These are phyloP conservation scores for Dicrurus megarhynchus DNA, from an alignment of 2,113 vertebrate species.

Conservation along the genomic window DNA sequence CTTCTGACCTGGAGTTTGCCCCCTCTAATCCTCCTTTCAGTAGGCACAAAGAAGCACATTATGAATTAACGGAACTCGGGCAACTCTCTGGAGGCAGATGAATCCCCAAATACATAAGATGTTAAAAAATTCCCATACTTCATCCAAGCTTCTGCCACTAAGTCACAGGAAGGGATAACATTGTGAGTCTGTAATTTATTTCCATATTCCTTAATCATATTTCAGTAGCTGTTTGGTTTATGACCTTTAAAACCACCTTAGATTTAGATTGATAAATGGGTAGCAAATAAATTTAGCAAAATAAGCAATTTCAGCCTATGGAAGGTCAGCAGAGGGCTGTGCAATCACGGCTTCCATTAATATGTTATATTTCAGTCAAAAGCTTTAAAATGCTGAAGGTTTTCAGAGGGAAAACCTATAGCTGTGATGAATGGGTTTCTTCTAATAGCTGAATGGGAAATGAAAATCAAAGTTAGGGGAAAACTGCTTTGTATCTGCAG, in stretches of 20 bases:
- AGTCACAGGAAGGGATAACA: conserved; percentile 61
- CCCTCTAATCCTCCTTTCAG: neutral
- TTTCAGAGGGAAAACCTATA: conserved; percentile 56
- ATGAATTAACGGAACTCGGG: neutral
- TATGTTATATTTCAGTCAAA: conserved; percentile 71
- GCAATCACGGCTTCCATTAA: conserved; percentile 72
- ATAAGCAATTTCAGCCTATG: conserved; percentile 69
- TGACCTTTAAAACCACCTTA: conserved; percentile 72
- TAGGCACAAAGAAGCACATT: neutral
- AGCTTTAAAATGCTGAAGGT: conserved; percentile 68
- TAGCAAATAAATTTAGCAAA: conserved; percentile 68
- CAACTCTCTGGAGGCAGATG: neutral
- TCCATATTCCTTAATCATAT: conserved; percentile 70
- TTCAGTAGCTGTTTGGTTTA: conserved; percentile 62
- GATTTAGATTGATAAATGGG: conserved; percentile 71
- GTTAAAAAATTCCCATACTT: conserved; percentile 51
- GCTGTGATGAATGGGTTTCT: conserved; percentile 67
- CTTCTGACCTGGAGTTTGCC: neutral
- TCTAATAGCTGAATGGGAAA: conserved; percentile 66
- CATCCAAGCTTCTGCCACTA: neutral
- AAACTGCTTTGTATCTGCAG: neutral
- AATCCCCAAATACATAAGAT: neutral
- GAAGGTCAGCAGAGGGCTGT: conserved; percentile 70
- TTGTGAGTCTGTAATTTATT: conserved; percentile 72
- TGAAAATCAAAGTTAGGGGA: conserved; percentile 48